A percentile compares a stretch with the other conserved stretches of the same genome.
Conservation (phyloP, 2,797 vertebrate genomes). For the Urophycis tenuis region DNA sequence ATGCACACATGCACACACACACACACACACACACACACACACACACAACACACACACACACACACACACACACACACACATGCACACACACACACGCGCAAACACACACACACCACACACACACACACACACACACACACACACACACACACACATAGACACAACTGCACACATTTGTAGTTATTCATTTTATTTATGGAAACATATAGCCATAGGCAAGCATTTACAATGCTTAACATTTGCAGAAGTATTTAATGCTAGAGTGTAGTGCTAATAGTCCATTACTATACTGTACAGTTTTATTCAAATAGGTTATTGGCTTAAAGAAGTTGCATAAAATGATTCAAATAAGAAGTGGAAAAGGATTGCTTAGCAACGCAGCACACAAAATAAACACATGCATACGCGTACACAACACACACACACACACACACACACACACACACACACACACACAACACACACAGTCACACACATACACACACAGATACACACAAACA, state of each 20-base stretch:
- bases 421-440: constrained; percentile 5
- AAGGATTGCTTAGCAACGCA: not conserved
- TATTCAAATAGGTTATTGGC: not conserved
- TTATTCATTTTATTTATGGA: not conserved
- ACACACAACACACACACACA: not conserved
- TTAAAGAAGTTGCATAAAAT: not conserved
- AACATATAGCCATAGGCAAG: not conserved
- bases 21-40: not conserved
- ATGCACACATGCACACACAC: not conserved
- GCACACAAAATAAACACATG: too few species aligned
- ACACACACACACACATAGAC: constrained; percentile 11
- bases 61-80: constrained; percentile 3
- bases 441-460: too few species aligned
- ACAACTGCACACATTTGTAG: not conserved
- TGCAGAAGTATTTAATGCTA: not conserved
- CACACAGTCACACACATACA: constrained; percentile 4
- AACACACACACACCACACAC: constrained; percentile 18
- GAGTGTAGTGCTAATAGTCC: not conserved
- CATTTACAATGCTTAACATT: not conserved
- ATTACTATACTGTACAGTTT: not conserved
- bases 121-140: constrained; percentile 15
- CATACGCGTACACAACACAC: constrained; percentile 5
- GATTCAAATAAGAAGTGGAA: not conserved
- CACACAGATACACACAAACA: constrained; percentile 3
- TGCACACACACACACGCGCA: constrained; percentile 10